Percentiles rank a stretch among this genome's conserved stretches.
These are phyloP conservation scores for Heliconius cydno DNA, from an alignment of 2,888 invertebrate genomes.

Conservation along the genomic window DNA sequence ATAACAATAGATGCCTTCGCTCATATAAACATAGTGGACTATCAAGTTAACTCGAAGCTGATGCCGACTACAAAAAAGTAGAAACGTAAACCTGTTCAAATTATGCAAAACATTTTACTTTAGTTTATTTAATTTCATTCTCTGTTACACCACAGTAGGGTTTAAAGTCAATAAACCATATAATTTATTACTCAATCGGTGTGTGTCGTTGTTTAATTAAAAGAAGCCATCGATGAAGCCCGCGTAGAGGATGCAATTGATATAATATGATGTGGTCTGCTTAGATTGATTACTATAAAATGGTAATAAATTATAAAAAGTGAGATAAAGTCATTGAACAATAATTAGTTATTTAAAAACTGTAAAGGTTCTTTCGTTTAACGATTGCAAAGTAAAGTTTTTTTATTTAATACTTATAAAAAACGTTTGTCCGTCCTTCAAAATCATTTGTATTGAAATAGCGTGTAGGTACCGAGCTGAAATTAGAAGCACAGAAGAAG, in stretches of 20 bases:
- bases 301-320: conserved; percentile 9
- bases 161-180: conserved; percentile 13
- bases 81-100: conserved; percentile 26
- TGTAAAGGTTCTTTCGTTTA: not conserved
- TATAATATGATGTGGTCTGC: conserved; percentile 42
- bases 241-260: conserved; percentile 60
- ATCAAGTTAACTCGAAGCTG: conserved; percentile 21
- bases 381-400: not conserved
- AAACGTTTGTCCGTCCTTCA: no score
- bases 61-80: conserved; percentile 28
- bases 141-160: conserved; percentile 18
- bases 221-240: conserved; percentile 75
- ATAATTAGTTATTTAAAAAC: not conserved
- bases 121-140: not conserved
- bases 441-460: no score
- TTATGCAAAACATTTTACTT: conserved; percentile 13
- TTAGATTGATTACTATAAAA: conserved; percentile 7
- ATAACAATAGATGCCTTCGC: conserved; percentile 5
- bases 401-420: not conserved
- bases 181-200: conserved; percentile 47
- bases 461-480: no score
- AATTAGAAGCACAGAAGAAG: no score
- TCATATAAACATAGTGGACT: conserved; percentile 8
- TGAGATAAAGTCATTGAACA: not conserved
- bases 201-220: conserved; percentile 73